A percentile compares a stretch with the other conserved stretches of the same genome.
Evolutionary conservation across 2,797 vertebrate genomes (phyloP).

Genomic region (Hypotaenidia okinawae): DNA sequence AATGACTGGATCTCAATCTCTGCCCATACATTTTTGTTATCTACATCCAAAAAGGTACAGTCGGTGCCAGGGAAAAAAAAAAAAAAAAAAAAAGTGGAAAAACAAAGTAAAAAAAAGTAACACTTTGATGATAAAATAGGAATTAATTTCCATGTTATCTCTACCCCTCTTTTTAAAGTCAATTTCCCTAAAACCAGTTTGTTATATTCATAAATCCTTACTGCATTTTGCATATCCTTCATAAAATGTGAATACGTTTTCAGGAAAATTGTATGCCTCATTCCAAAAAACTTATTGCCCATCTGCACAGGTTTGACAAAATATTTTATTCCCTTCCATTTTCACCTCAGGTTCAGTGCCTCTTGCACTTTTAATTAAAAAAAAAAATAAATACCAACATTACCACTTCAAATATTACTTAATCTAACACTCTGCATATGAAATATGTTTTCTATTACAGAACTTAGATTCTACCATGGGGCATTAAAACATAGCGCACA

Average conservation of each 20-base stretch:
- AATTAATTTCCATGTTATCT: not conserved
- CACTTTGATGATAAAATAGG: not conserved
- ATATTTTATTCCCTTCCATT: not conserved
- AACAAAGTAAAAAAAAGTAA: no score
- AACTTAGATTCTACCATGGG: not conserved
- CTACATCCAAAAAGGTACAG: not conserved
- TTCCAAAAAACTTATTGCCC: not conserved
- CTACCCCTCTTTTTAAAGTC: not conserved
- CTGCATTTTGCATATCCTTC: not conserved
- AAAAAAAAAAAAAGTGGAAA: no score
- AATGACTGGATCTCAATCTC: not conserved
- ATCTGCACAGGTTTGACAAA: not conserved
- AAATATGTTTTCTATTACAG: not conserved
- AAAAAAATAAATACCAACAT: not conserved
- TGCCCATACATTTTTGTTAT: not conserved
- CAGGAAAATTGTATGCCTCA: not conserved
- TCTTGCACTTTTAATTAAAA: not conserved
- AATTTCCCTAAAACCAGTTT: not conserved
- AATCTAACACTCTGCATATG: not conserved
- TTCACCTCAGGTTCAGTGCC: not conserved
- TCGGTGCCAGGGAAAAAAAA: rapidly evolving
- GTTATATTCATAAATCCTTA: not conserved
- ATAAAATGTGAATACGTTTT: not conserved
- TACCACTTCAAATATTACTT: conserved; percentile 19
- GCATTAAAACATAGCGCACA: not conserved